Evolutionary conservation across 2,113 vertebrate species (phyloP).

Genomic region (Macrotus californicus): DNA sequence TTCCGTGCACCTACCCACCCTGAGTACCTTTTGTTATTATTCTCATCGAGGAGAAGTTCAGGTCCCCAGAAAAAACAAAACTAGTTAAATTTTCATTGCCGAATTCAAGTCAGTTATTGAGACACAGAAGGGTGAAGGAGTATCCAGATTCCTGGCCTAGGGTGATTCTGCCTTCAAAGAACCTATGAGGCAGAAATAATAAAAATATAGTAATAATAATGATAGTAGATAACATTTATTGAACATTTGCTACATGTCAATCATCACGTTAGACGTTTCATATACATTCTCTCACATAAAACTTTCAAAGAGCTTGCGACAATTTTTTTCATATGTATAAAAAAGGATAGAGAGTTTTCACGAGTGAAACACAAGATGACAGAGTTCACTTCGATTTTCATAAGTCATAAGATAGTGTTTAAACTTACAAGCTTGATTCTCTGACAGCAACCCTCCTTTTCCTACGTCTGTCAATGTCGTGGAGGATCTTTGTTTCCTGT

Average conservation of each 20-base stretch:
- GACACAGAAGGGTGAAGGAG: neutral
- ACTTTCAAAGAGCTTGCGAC: neutral
- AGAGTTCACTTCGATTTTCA: neutral
- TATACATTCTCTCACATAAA: neutral
- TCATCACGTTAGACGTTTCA: neutral
- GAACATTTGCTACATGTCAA: neutral
- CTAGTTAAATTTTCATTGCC: neutral
- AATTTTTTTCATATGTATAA: neutral
- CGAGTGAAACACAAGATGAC: neutral
- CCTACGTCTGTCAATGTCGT: neutral
- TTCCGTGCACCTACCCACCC: neutral
- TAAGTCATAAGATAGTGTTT: neutral
- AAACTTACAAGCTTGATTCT: neutral
- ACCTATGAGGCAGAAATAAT: neutral
- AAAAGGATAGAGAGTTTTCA: neutral
- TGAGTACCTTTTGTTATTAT: neutral
- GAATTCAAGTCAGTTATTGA: neutral
- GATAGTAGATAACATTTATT: neutral
- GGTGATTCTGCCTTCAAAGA: neutral
- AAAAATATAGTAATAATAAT: neutral
- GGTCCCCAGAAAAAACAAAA: neutral
- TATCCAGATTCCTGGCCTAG: neutral
- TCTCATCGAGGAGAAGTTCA: neutral
- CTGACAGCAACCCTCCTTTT: neutral
- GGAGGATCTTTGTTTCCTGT: neutral